Evolutionary conservation across 2,888 invertebrate species (phyloP), one percentile per base, ranked within the genome.

Genomic region (Deilephila porcellus): DNA sequence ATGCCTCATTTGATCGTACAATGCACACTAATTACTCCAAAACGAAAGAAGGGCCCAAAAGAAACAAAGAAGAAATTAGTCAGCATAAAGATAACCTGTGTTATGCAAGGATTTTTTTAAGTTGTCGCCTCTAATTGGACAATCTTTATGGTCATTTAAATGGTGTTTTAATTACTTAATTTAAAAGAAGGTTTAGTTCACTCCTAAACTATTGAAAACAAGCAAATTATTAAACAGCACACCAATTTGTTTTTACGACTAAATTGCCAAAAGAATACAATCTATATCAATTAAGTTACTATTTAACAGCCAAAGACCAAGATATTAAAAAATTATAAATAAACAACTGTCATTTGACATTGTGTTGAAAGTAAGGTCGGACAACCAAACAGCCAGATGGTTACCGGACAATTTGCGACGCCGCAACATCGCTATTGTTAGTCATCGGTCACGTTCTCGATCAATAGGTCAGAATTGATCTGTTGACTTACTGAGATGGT

Each of bases 401-500:
- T 88, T 89, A 88, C 87, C 86, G 85, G 81, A 80, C 84, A 82
- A 86, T 83, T 87, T 81, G 82, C 82, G 76, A 79, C 85, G 83
- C 83, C 75, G 83, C 89, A 87, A 88, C 80, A 81, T 79, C 77
- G 77, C 84, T 80, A 90, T 91, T 91, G 89, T 90, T 85, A 83
- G 83, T 76, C 83, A 85, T 83, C 82, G 86, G 88, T 91, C 93
- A 93, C 91, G 92, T 92, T 86, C 85, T 83, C 86, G 85, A 85
- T 88, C 90, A 89, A 83, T 90, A 81, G 91, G 86, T 88, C 88
- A 88, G 80, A 86, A 84, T 85, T 86, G 85, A 86, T 83, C 81
- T 77, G 78, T 79, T 74, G 75, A 74, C 73, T 80, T 81, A 77
- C 81, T 78, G 75, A 81, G 80, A 84, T 83, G 83, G 82, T 81